Base-by-base conservation (phyloP, 2,888 invertebrate species). In the Yponomeuta plumbellus region DNA sequence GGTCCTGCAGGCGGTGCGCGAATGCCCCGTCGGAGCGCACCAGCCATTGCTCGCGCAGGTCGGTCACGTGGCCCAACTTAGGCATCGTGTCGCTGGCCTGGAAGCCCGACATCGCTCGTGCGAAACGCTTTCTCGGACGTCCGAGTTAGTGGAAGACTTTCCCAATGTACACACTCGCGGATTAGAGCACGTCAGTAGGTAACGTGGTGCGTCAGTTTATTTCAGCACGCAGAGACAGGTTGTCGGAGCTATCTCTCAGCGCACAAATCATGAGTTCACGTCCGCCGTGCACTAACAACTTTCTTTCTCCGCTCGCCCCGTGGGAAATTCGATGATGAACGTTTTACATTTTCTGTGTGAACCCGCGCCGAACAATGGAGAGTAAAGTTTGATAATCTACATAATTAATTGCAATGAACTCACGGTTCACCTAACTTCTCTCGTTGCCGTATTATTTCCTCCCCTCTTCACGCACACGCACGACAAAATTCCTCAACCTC, bases 1-100 rank as follows among this genome's bases (percentile, higher is more conserved):
- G 85, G 74, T 92, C 91, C 71, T 92, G 91, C 61, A 92, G 76
- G 3, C 87, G 84, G 71, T 91, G 88, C 8, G 91, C 91, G 61
- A 91, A 80, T 39, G 90, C 91, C 0, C 90, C 91, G 71, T 91
- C 91, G 1, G 91, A 73, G 1, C 90, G 83, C 71, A 91, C 90
- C 67, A 91, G 75, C 91, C 91, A 91, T 76, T 91, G 90, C 75
- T 91, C 88, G 44, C 90, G 83, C 61, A 91, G 75, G 68, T 89
- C 91, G 22, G 88, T 90, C 71, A 91, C 91, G 69, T 85, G 91
- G 68, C 91, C 91, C 66, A 88, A 78, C 76, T 91, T 91, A 10
- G 91, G 91, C 90, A 91, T 86, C 52, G 91, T 90, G 69, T 88
- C 90, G 69, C 81, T 85, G 64, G 87, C 75, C 74, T 87, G 83